Conservation (phyloP, 2,797 vertebrate species). For the Trichosurus vulpecula region DNA sequence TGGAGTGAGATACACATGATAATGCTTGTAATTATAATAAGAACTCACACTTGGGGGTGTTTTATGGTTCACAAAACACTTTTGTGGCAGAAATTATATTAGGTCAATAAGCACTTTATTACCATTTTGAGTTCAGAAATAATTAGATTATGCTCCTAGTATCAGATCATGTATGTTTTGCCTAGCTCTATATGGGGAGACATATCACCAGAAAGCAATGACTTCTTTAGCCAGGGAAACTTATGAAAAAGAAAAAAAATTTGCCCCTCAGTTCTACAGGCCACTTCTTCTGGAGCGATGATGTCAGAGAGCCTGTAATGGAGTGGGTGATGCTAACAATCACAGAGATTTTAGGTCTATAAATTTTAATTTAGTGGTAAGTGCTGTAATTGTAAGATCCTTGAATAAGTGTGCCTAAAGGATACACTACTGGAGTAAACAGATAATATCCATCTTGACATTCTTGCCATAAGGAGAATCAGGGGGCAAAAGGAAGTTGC, state of each 20-base stretch:
- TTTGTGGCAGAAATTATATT: not conserved
- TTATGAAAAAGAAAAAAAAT: not conserved
- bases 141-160: not conserved
- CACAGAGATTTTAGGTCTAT: not conserved
- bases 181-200: not conserved
- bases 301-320: not conserved
- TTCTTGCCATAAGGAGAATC: not conserved
- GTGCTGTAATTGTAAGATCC: not conserved
- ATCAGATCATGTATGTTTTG: not conserved
- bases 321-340: not conserved
- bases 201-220: not conserved
- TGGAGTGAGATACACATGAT: conserved; percentile 32
- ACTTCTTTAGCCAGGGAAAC: not conserved
- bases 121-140: not conserved
- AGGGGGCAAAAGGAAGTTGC: not conserved
- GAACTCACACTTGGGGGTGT: not conserved
- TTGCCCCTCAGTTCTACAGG: not conserved
- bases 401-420: not conserved
- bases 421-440: not conserved
- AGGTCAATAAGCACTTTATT: not conserved
- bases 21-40: not conserved
- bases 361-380: not conserved
- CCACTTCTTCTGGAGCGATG: not conserved
- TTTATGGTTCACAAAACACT: not conserved
- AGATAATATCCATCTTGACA: not conserved